A percentile compares a stretch with the other conserved stretches of the same genome.
These are phyloP conservation scores for Saccostrea cuccullata DNA, from an alignment of 1,140 invertebrate genomes.

Conservation along the genomic window DNA sequence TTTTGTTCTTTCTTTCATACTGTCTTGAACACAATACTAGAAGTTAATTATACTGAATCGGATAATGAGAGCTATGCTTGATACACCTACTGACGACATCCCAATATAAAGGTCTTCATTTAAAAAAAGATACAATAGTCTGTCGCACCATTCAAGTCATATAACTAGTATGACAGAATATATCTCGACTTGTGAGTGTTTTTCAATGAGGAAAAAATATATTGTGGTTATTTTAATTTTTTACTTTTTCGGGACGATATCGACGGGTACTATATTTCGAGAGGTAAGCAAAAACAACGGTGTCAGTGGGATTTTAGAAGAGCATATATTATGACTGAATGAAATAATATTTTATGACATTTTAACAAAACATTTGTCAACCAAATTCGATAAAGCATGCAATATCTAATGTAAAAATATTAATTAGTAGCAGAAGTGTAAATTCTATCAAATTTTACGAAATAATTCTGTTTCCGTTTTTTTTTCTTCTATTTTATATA, in stretches of 20 bases:
- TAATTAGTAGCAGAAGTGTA: neutral
- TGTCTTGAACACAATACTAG: neutral
- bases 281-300: neutral
- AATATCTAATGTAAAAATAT: neutral
- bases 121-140: neutral
- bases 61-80: neutral
- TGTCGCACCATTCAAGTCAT: neutral
- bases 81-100: conserved; percentile 16
- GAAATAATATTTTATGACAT: neutral
- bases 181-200: neutral
- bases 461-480: neutral
- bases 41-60: neutral
- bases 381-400: too few species aligned
- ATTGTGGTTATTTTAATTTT: neutral
- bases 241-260: neutral
- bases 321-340: neutral
- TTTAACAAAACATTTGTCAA: too few species aligned
- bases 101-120: conserved; percentile 12
- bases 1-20: neutral
- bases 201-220: conserved; percentile 19
- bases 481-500: too few species aligned
- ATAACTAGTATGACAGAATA: conserved; percentile 15
- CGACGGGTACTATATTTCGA: neutral
- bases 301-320: neutral
- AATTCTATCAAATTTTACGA: neutral